Conservation (phyloP, 2,888 invertebrate genomes). For the Galerucella nymphaeae region DNA sequence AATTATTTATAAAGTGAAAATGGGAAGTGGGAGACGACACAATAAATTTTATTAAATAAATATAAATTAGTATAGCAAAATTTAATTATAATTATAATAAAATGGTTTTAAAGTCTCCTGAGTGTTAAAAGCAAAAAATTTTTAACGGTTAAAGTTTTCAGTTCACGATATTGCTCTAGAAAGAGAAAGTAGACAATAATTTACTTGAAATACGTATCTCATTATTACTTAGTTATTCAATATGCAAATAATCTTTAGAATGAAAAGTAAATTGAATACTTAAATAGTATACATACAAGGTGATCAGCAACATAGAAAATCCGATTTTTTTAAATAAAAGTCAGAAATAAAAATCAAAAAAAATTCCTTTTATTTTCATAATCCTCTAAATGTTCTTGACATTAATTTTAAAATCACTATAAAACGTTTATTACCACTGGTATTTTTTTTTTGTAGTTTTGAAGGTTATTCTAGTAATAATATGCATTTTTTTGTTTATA, state of each 20-base stretch:
- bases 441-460: background rate
- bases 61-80: too few species aligned
- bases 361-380: too few species aligned
- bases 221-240: slow-evolving; percentile 11
- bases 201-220: slow-evolving; percentile 14
- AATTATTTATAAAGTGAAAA: too few species aligned
- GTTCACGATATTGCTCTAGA: slow-evolving; percentile 17
- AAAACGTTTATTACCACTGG: background rate
- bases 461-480: background rate
- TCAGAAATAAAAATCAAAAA: too few species aligned
- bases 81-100: too few species aligned
- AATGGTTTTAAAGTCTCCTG: too few species aligned
- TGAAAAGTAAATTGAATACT: background rate
- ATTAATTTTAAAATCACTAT: background rate
- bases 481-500: background rate
- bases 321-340: background rate
- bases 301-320: background rate
- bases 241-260: slow-evolving; percentile 6
- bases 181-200: slow-evolving; percentile 15
- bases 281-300: background rate
- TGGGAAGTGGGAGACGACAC: too few species aligned
- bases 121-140: background rate
- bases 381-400: too few species aligned
- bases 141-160: background rate
- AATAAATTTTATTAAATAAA: too few species aligned